These are phyloP conservation scores for Drosophila leontia DNA, from an alignment of 1,140 invertebrate genomes.

Conservation along the genomic window DNA sequence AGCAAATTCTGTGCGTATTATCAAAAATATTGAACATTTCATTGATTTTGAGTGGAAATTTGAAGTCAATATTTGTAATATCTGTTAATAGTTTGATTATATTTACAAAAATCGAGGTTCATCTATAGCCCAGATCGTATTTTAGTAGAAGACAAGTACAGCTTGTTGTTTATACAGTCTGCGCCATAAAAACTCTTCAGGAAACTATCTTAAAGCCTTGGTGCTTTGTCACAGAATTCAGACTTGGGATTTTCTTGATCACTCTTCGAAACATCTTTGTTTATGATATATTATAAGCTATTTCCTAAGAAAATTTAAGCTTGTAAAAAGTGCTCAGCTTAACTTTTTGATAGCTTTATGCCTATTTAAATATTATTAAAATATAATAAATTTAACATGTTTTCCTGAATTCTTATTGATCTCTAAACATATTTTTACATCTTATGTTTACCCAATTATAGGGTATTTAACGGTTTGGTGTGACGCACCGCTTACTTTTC, in stretches of 20 bases:
- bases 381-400: too few species aligned
- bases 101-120: neutral
- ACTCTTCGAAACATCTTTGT: neutral
- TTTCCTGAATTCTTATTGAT: too few species aligned
- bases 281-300: neutral
- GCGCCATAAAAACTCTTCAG: neutral
- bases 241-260: neutral
- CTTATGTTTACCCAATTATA: neutral
- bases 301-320: neutral
- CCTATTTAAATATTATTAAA: too few species aligned
- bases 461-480: constrained; percentile 9
- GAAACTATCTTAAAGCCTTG: neutral
- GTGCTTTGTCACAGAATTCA: neutral
- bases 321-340: too few species aligned
- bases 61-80: too few species aligned
- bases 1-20: neutral
- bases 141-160: neutral
- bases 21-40: neutral
- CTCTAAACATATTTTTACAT: too few species aligned
- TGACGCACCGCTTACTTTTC: neutral
- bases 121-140: too few species aligned
- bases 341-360: too few species aligned
- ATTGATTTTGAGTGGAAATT: neutral
- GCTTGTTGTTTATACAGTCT: too few species aligned
- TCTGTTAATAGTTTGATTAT: neutral